A percentile compares a stretch with the other conserved stretches of the same genome.
These are phyloP conservation scores for Galeopterus variegatus DNA, from an alignment of 2,113 vertebrate species.

Conservation along the genomic window DNA sequence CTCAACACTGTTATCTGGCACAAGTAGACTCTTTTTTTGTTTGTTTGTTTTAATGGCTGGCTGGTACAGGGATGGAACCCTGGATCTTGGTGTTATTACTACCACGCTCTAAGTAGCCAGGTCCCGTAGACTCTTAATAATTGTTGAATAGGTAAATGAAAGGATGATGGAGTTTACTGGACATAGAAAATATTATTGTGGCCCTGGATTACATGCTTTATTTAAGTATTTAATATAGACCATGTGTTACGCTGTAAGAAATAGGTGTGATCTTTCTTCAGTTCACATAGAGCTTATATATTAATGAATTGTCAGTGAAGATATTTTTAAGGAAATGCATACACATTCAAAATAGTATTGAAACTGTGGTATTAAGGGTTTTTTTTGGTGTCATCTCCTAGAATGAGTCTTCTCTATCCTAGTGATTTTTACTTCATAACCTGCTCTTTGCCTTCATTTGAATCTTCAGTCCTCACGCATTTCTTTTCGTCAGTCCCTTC, in stretches of 20 bases:
- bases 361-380: background rate
- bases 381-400: conserved; percentile 7
- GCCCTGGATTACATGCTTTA: conserved; percentile 10
- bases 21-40: background rate
- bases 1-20: background rate
- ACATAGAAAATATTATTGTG: background rate
- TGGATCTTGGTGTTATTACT: too few relatives aligned
- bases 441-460: conserved; percentile 30
- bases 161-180: conserved; percentile 9
- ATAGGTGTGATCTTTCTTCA: conserved; percentile 42
- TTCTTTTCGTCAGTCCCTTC: background rate
- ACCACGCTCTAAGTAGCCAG: too few relatives aligned
- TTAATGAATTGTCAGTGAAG: conserved; percentile 23
- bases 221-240: conserved; percentile 30
- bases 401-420: background rate
- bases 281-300: background rate
- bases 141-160: conserved; percentile 55
- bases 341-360: conserved; percentile 41
- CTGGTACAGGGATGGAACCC: too few relatives aligned
- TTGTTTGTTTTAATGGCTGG: too few relatives aligned
- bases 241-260: conserved; percentile 25
- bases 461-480: background rate
- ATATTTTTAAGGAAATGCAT: conserved; percentile 51
- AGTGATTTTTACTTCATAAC: background rate
- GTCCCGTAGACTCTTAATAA: background rate